Evolutionary conservation across 2,888 invertebrate species (phyloP), one percentile per base, ranked within the genome.

Genomic region (Drosophila anomalipes): DNA sequence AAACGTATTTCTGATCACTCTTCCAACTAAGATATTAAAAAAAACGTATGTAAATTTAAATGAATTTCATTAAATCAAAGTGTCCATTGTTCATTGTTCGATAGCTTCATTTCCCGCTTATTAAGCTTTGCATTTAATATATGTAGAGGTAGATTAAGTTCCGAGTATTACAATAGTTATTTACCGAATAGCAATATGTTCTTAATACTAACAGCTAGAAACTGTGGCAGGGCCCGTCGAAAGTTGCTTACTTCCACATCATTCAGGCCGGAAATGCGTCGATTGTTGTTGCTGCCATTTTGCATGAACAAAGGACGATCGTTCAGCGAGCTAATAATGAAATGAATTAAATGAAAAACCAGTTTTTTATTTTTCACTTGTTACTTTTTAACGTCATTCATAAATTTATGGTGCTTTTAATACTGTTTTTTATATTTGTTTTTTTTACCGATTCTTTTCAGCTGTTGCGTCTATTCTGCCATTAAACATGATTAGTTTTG

Each of bases 201-300:
- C 93, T 97, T 97, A 28, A 96, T 96, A 85, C 95, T 95, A 35
- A 97, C 97, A n/a, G 97, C 97, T 79, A 96, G 91, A 79, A 96
- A 94, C 94, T 97, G 97, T 3, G 97, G 96, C 56, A 96, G 90
- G 0, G 96, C 96, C n/a, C 94, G 94, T 44, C 94, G 93, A 73
- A 95, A 94, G 83, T 94, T 93, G 81, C 91, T 91, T 39, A 93
- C 90, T 84, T 93, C 92, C 61, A 89, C 75, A 62, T 91, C 88
- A 35, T 65, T 73, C 3, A 70, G 68, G 30, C 69, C 81, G 53
- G 88, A 79, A 74, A 80, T 72, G 75, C 85, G 79, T 44, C 82
- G 69, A 77, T 77, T 65, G 70, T 77, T 69, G 68, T 74, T 68
- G 62, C 33, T 86, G 69, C 90, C 91, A 83, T 91, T 91, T 89